A percentile compares a stretch with the other conserved stretches of the same genome.
phyloP scores from a whole-genome alignment of 2,113 vertebrate genomes.

The Okapia johnstoni region DNA sequence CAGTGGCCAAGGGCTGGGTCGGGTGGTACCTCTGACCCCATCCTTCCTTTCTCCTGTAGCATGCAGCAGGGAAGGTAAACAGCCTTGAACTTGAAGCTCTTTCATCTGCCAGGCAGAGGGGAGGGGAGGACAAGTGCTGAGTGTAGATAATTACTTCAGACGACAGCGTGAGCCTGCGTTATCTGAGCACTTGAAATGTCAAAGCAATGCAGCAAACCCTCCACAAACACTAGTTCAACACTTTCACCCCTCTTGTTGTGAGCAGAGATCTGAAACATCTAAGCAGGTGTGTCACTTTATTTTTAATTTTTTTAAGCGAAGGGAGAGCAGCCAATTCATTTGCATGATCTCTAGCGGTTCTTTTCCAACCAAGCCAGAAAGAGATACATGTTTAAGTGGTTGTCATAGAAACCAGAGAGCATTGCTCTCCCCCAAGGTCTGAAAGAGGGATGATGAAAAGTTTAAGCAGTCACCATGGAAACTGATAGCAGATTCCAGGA shows the following conservation, averaged over 20 bases:
- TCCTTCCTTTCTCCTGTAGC: background rate
- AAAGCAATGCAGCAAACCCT: background rate
- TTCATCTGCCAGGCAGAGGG: background rate
- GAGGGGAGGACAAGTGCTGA: background rate
- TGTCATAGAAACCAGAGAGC: slow-evolving; percentile 77
- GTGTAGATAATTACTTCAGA: background rate
- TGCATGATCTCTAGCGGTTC: slow-evolving; percentile 56
- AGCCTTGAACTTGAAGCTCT: background rate
- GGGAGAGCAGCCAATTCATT: slow-evolving; percentile 66
- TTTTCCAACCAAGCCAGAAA: slow-evolving; percentile 68
- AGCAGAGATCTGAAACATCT: slow-evolving; percentile 31
- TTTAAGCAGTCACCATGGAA: slow-evolving; percentile 81
- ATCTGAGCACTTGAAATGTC: background rate
- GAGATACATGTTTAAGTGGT: slow-evolving; percentile 73
- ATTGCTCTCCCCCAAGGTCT: slow-evolving; percentile 70
- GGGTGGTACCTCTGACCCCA: background rate
- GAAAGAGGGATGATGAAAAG: slow-evolving; percentile 77
- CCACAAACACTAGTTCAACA: background rate
- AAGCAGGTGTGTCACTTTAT: slow-evolving; percentile 41
- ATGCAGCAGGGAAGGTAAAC: background rate
- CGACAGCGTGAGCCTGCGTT: background rate
- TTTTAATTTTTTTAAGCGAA: slow-evolving; percentile 25
- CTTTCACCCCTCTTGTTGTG: background rate
- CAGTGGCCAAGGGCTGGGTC: background rate
- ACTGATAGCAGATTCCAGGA: slow-evolving; percentile 71